These are phyloP conservation scores for Nymphalis polychloros DNA, from an alignment of 2,888 invertebrate species.

Conservation along the genomic window DNA sequence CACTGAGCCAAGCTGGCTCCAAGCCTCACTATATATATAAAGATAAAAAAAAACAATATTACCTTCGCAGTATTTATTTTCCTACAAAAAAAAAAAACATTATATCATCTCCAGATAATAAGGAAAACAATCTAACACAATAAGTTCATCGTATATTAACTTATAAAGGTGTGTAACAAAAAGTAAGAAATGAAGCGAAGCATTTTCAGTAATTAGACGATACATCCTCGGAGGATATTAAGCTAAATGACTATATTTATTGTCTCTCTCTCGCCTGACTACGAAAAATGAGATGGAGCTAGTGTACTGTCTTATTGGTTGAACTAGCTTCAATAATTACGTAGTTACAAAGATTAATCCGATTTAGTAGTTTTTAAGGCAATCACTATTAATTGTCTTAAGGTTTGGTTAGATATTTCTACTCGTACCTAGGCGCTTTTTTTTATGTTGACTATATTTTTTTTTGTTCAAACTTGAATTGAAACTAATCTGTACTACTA, in stretches of 20 bases:
- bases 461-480: no score
- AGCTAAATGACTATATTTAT: conserved; percentile 53
- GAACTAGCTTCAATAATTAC: conserved; percentile 11
- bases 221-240: conserved; percentile 62
- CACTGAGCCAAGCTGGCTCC: no score
- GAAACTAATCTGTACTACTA: no score
- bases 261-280: conserved; percentile 49
- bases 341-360: neutral
- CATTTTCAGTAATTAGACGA: conserved; percentile 63
- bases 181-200: conserved; percentile 39
- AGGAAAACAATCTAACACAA: conserved; percentile 30
- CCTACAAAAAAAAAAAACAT: conserved; percentile 15
- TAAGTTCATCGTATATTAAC: conserved; percentile 36
- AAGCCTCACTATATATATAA: no score
- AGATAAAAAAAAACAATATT: neutral
- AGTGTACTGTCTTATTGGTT: conserved; percentile 22
- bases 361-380: neutral
- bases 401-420: no score
- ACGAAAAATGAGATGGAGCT: conserved; percentile 43
- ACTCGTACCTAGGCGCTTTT: no score
- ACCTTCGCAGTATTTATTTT: neutral
- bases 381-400: no score
- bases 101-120: conserved; percentile 22
- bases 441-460: no score
- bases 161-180: conserved; percentile 35